Base-by-base conservation (phyloP, 2,113 vertebrate genomes). In the Sander lucioperca region DNA sequence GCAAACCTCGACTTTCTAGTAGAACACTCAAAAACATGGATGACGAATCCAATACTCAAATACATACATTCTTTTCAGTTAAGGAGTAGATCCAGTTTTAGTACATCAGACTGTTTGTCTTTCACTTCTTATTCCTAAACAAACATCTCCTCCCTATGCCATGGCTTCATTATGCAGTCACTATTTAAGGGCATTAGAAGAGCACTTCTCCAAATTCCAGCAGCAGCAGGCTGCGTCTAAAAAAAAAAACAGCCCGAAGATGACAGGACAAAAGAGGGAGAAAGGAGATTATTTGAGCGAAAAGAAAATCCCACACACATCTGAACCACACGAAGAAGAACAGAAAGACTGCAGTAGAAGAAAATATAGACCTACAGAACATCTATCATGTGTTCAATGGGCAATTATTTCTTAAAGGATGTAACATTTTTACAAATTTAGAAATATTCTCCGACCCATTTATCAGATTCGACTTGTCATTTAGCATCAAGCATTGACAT, bases 201-300 rank as follows among this genome's bases (percentile, higher is more conserved):
- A 77, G 43, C 65, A 70, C 12, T 6, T 27, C 50, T 65, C 9
- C 50, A 70, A 86, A 87, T 56, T 72, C 80, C 61, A 68, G 59
- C 45, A 79, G 78, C 45, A 71, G 63, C 16, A 14, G 57, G 27
- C 51, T 75, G 83, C 2, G 45, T 69, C 71, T 74, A 25, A 57
- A 66, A 45, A 57, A 21, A n/a, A 59, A 83, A 85, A 57, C 14
- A 66, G 71, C 63, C 73, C 30, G 50, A 79, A 73, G 83, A 89
- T 56, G 89, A 91, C 74, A 65, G 80, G 61, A 86, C 53, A 86
- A 87, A 87, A 83, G 77, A 82, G 61, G 43, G 59, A 88, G 77
- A 86, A 51, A 50, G 59, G 86, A 63, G 77, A 88, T 89, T 87
- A 79, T 80, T 87, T 36, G 66, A 67, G 74, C 68, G 6, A 62